Percentiles rank a stretch among this genome's conserved stretches.
These are phyloP conservation scores for Lamellibrachia luymesi DNA, from an alignment of 1,140 invertebrate genomes.

Conservation along the genomic window DNA sequence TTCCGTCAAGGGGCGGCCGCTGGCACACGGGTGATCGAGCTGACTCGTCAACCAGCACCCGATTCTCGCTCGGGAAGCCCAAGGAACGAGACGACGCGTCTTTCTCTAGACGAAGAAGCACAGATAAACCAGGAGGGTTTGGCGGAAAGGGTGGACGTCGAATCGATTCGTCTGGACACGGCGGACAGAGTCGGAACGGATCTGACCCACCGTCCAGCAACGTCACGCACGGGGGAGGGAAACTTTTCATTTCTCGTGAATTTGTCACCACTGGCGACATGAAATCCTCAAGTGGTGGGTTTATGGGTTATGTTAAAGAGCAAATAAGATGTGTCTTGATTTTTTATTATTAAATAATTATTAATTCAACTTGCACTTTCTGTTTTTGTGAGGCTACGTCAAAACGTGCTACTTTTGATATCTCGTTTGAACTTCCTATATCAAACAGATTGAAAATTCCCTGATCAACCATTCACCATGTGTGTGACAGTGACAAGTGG, in stretches of 20 bases:
- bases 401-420: too few relatives aligned
- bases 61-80: neutral
- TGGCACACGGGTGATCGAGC: neutral
- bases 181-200: neutral
- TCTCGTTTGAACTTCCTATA: too few relatives aligned
- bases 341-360: too few relatives aligned
- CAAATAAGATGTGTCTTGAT: too few relatives aligned
- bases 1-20: neutral
- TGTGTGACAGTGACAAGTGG: too few relatives aligned
- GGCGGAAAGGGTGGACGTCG: neutral
- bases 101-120: neutral
- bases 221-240: neutral
- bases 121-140: neutral
- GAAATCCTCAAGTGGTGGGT: constrained; percentile 3
- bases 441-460: too few relatives aligned
- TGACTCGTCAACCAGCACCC: neutral
- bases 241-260: constrained; percentile 1
- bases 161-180: neutral
- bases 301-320: neutral
- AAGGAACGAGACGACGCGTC: neutral
- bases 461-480: too few relatives aligned
- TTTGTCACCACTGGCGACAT: neutral
- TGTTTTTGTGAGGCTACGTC: too few relatives aligned
- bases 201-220: neutral
- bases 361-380: too few relatives aligned